Base-by-base conservation (phyloP, 1,140 invertebrate species). In the Rhagoletis zephyria region DNA sequence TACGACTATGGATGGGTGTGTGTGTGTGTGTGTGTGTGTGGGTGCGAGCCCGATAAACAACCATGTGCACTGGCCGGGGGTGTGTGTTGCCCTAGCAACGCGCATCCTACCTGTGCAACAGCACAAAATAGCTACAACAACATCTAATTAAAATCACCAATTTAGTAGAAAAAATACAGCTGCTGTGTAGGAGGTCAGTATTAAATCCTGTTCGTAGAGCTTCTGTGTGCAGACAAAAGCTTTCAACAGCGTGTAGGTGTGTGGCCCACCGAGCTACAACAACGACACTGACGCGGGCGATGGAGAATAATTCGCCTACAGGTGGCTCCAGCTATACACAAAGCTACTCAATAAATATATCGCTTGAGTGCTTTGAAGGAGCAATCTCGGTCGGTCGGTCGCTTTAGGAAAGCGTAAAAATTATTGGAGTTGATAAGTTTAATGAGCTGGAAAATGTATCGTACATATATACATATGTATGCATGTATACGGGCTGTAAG, bases 361-460 rank as follows among this genome's bases (percentile, higher is more conserved):
- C 51, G 51, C 51, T 56, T 56, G 51, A 56, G 51, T 56, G 30
- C 51, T 56, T 5, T 56, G 51, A 56, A 56, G 5, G 51, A 56
- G 51, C 10, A 56, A 5, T 5, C 10, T 7, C 10, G 51, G 51
- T 30, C 30, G 51, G 51, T 10, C 51, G 51, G 51, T 56, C 51
- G 5, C 60, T 85, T 85, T 42, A 85, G 16, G 40, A 59, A 85
- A 85, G 85, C 59, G 85, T 85, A 45, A 85, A 85, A 85, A 61
- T 85, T 60, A 85, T 85, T 85, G 85, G 60, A 85, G 56, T 85
- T 85, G 60, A 85, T 63, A 61, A 85, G 16, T 12, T 59, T 63
- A 85, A 85, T 85, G 85, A 85, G 59, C 85, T 85, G 85, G 85
- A 85, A 85, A 85, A 45, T 85, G 30, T 42, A 14, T 63, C 51